Conservation (phyloP, 2,113 vertebrate genomes). For the Eolophus roseicapilla region DNA sequence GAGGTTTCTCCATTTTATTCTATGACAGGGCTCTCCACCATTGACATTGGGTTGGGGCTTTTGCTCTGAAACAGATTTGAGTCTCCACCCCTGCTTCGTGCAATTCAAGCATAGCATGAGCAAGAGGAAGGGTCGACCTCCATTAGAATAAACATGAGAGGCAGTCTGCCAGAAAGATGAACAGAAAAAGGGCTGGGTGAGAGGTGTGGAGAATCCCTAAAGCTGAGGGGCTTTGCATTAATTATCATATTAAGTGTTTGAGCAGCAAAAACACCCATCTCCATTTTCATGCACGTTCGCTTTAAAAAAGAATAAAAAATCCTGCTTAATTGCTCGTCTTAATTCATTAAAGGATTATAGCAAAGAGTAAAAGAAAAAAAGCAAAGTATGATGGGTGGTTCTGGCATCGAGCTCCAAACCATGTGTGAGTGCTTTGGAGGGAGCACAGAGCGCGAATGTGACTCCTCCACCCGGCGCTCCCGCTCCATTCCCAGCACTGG, state of each 20-base stretch:
- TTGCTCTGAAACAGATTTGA: neutral
- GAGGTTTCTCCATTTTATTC: neutral
- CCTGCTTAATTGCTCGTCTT: constrained; percentile 69
- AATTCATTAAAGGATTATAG: constrained; percentile 79
- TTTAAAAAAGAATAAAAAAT: constrained; percentile 45
- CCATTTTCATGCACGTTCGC: neutral
- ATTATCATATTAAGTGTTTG: constrained; percentile 6
- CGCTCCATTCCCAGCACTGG: neutral
- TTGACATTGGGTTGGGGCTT: neutral
- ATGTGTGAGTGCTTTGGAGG: neutral
- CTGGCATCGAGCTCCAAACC: constrained; percentile 41
- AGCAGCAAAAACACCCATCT: neutral
- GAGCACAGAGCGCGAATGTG: neutral
- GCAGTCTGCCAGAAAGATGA: constrained; percentile 15
- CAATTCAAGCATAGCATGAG: neutral
- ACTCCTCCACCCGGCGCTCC: fast-evolving
- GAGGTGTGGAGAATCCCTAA: constrained; percentile 23
- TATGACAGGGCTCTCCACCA: neutral
- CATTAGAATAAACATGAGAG: neutral
- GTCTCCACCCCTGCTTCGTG: neutral
- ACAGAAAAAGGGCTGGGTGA: neutral
- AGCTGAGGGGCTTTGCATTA: constrained; percentile 53
- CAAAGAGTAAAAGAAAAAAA: constrained; percentile 12
- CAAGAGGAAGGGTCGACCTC: constrained; percentile 4
- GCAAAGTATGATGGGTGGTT: constrained; percentile 54